These are phyloP conservation scores for Encarsia formosa DNA, from an alignment of 2,888 invertebrate species.

Conservation along the genomic window DNA sequence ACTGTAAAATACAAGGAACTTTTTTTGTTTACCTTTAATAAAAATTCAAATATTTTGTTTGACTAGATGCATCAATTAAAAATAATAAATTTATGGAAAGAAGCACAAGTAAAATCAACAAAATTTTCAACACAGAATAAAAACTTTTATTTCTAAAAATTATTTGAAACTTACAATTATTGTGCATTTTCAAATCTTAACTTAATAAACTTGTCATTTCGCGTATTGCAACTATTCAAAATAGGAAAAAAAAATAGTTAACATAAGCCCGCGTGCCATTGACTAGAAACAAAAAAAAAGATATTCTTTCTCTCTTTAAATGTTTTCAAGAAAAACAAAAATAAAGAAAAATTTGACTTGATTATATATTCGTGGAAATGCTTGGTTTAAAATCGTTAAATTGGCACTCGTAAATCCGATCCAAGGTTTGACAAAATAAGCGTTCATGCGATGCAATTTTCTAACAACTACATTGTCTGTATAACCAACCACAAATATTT, in stretches of 20 bases:
- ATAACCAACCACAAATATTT: no score
- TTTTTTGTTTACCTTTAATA: no score
- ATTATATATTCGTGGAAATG: conserved; percentile 17
- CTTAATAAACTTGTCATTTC: conserved; percentile 10
- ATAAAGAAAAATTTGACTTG: conserved; percentile 4
- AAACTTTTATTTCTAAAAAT: conserved; percentile 20
- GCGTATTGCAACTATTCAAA: conserved; percentile 4
- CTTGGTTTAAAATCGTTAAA: conserved; percentile 19
- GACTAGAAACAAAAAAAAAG: conserved; percentile 20
- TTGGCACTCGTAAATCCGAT: conserved; percentile 10
- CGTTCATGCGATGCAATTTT: conserved; percentile 15
- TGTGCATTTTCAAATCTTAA: conserved; percentile 3
- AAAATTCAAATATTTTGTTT: no score
- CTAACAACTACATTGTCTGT: no score
- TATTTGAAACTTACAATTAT: conserved; percentile 15
- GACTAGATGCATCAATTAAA: no score
- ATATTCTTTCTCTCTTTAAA: background rate
- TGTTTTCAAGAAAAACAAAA: no score
- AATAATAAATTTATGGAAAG: no score
- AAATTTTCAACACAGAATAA: conserved; percentile 13
- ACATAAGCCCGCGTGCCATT: conserved; percentile 17
- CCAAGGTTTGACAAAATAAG: conserved; percentile 8
- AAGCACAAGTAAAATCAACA: conserved; percentile 3
- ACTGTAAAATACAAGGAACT: no score
- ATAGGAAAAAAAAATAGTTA: conserved; percentile 5